A percentile compares a stretch with the other conserved stretches of the same genome.
Conservation (phyloP, 2,797 vertebrate species). For the Sciaenops ocellatus region DNA sequence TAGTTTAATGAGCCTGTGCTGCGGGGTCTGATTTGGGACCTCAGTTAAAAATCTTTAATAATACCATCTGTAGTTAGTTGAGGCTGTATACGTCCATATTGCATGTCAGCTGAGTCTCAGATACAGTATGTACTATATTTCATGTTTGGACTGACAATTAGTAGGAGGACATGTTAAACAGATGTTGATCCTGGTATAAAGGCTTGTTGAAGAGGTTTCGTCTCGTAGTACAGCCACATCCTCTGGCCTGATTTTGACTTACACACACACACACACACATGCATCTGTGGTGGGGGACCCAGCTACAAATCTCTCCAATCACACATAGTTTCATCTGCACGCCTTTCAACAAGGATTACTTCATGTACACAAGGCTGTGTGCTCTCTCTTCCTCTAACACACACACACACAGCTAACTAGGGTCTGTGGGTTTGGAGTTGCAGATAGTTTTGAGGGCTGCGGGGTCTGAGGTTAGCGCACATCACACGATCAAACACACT, state of each 20-base stretch:
- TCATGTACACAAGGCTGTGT: constrained; percentile 48
- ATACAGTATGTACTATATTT: constrained; percentile 8
- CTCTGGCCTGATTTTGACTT: constrained; percentile 40
- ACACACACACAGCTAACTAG: constrained; percentile 9
- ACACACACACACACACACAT: constrained; percentile 34
- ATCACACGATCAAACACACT: constrained; percentile 49
- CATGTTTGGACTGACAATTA: constrained; percentile 33
- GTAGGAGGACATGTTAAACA: constrained; percentile 45
- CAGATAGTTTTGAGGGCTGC: constrained; percentile 32
- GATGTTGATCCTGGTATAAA: constrained; percentile 41
- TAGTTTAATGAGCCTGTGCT: constrained; percentile 4
- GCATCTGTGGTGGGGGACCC: constrained; percentile 52
- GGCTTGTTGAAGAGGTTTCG: constrained; percentile 32
- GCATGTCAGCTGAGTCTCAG: constrained; percentile 28
- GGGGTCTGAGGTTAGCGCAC: constrained; percentile 36
- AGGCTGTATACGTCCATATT: not conserved
- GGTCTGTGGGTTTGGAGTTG: constrained; percentile 36
- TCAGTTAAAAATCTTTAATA: constrained; percentile 3
- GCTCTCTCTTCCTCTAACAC: not conserved
- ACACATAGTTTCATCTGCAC: constrained; percentile 66
- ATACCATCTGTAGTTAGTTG: not conserved
- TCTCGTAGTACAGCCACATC: constrained; percentile 51
- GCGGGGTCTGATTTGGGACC: not conserved
- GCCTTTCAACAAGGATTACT: constrained; percentile 63
- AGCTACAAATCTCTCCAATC: constrained; percentile 54